Base-by-base conservation (phyloP, 2,888 invertebrate genomes). In the Trichopoda pennipes region DNA sequence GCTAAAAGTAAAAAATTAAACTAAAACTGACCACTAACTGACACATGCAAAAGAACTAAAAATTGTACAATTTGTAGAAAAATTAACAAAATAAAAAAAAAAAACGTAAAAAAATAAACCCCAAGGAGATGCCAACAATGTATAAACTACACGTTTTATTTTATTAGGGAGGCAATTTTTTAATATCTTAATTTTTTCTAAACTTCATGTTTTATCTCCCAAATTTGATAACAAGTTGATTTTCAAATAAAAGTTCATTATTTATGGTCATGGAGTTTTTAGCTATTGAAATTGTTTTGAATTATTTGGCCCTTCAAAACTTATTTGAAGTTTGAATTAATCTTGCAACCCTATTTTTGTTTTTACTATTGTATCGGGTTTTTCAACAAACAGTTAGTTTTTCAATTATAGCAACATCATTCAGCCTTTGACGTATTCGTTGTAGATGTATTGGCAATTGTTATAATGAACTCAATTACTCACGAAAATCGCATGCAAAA, bases 11-110 rank as follows among this genome's bases (percentile, higher is more conserved):
- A 19, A 6, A 60, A 61, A 76, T n/a, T n/a, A n/a, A n/a, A n/a
- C n/a, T n/a, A 63, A 69, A 35, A 38, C 12, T 68, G 38, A 61
- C 75, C 76, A 80, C 56, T 55, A 55, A 56, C 64, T 51, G 66
- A 35, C 38, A 69, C 66, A 68, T 53, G 32, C n/a, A 58, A 64
- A 35, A 69, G 32, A 42, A 4, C 2, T 12, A 14, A 44, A 32
- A 47, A 32, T n/a, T 47, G 21, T 53, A 21, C 7, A 35, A 55
- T 23, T 32, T 47, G 23, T 58, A 38, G 19, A 60, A 44, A 19
- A 60, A 4, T 14, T 61, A 44, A 19, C 63, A 55, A 51, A 53
- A n/a, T 0, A n/a, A n/a, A n/a, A n/a, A n/a, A n/a, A n/a, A n/a
- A n/a, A n/a, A n/a, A n/a, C n/a, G n/a, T n/a, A n/a, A n/a, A n/a